phyloP scores from a whole-genome alignment of 2,888 invertebrate genomes.

The Microdon myrmicae region DNA sequence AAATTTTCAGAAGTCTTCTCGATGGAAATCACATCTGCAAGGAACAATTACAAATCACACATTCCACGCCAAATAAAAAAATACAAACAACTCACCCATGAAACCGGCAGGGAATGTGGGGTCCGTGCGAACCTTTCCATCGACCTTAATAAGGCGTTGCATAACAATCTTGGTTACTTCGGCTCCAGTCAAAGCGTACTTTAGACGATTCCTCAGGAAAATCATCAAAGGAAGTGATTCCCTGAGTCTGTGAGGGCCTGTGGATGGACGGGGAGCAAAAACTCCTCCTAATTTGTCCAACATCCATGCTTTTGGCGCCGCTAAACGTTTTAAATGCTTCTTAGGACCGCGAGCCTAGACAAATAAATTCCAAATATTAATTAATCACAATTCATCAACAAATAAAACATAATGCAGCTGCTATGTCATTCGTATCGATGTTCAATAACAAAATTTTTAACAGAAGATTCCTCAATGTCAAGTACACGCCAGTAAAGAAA shows the following conservation, averaged over 20 bases:
- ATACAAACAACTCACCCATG: slow-evolving; percentile 82
- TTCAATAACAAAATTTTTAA: slow-evolving; percentile 11
- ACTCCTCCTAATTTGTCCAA: slow-evolving; percentile 98
- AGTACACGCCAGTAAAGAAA: background rate
- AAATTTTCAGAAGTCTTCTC: slow-evolving; percentile 98
- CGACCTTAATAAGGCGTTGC: slow-evolving; percentile 97
- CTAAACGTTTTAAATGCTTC: slow-evolving; percentile 99
- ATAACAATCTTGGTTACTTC: slow-evolving; percentile 98
- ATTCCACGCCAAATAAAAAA: background rate
- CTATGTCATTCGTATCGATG: background rate
- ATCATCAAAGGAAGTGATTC: slow-evolving; percentile 97
- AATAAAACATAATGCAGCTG: slow-evolving; percentile 1
- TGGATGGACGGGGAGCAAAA: slow-evolving; percentile 96
- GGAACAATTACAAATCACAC: background rate
- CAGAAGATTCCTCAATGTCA: background rate
- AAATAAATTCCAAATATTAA: slow-evolving; percentile 25
- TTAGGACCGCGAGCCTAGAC: slow-evolving; percentile 96
- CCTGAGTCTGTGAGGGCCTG: slow-evolving; percentile 97
- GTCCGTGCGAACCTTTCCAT: slow-evolving; percentile 97
- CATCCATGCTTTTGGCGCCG: slow-evolving; percentile 99
- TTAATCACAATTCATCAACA: background rate
- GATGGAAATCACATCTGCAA: slow-evolving; percentile 96
- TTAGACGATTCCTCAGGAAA: slow-evolving; percentile 95
- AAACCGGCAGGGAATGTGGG: slow-evolving; percentile 97
- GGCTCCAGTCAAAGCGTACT: slow-evolving; percentile 96